Base-by-base conservation (phyloP, 1,140 invertebrate genomes). In the Notospermus geniculatus region DNA sequence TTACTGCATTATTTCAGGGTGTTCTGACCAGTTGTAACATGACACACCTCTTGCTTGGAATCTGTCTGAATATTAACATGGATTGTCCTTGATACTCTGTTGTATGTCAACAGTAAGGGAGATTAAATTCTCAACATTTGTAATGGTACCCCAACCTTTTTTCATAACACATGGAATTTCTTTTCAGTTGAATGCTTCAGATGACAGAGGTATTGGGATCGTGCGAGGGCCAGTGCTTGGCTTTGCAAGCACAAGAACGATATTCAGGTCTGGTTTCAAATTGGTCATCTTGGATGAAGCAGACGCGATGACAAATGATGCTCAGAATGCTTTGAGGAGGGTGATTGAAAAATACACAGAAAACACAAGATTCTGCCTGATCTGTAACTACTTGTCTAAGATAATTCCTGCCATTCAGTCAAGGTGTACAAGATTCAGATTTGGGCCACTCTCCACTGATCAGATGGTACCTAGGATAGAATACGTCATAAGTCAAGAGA, bases 251-350 rank as follows among this genome's bases (percentile, higher is more conserved):
- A 98, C 95, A n/a, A 88, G 91, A 75, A 95, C 93, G 9, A 92
- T 99, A 71, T 97, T 53, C 58, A 83, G 81, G 53, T 88, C 88
- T 57, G 91, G 92, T 2, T 95, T 93, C 67, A 99, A 99, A 81
- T 83, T 99, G 15, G 93, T 99, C 46, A 98, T 99, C 69, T 81
- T 99, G 13, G 97, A 99, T 87, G 97, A 99, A 86, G 97, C 97
- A 11, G 97, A 99, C 87, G 94, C 97, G 1, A 99, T 99, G 97
- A 99, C 97, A 2, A 92, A 94, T 78, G 96, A 99, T 88, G 97
- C 97, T 2, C 97, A 99, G 81, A 98, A 98, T 88, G 96, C 97
- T 30, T 83, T 99, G 1, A 86, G 96, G 70, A 88, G 97, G 88
- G 92, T 99, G 70, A 97, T 99, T 78, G 97, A 99, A 80, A 98